phyloP scores from a whole-genome alignment of 2,888 invertebrate genomes.

The Drosophila meridiana region DNA sequence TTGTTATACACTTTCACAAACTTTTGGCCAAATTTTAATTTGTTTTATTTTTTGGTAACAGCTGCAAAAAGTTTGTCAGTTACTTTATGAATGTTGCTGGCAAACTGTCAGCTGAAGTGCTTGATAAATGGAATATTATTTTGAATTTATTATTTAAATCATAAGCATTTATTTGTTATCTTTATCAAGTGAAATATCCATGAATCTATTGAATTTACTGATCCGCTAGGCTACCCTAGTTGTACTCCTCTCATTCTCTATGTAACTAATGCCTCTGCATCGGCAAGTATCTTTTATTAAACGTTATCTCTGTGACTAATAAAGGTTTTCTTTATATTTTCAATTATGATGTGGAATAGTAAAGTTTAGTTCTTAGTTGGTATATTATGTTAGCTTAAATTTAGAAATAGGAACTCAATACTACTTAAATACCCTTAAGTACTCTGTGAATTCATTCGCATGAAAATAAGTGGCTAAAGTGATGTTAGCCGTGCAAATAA shows the following conservation, averaged over 20 bases:
- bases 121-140: slow-evolving; percentile 18
- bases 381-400: neutral
- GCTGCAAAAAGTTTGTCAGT: slow-evolving; percentile 41
- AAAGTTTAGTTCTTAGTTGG: neutral
- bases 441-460: neutral
- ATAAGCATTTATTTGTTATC: neutral
- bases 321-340: too few relatives aligned
- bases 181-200: neutral
- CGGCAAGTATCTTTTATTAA: too few relatives aligned
- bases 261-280: too few relatives aligned
- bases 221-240: too few relatives aligned
- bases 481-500: neutral
- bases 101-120: slow-evolving; percentile 48
- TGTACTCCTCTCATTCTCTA: too few relatives aligned
- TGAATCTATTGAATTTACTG: too few relatives aligned
- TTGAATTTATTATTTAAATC: neutral
- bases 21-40: slow-evolving; percentile 5
- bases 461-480: neutral
- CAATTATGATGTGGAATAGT: too few relatives aligned
- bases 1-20: slow-evolving; percentile 4
- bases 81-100: slow-evolving; percentile 38
- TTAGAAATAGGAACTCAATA: neutral
- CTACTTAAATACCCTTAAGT: neutral
- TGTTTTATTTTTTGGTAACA: slow-evolving; percentile 31
- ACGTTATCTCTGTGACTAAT: too few relatives aligned